Base-by-base conservation (phyloP, 35 echinoderm and acorn worm species). In the Heliocidaris erythrogramma region DNA sequence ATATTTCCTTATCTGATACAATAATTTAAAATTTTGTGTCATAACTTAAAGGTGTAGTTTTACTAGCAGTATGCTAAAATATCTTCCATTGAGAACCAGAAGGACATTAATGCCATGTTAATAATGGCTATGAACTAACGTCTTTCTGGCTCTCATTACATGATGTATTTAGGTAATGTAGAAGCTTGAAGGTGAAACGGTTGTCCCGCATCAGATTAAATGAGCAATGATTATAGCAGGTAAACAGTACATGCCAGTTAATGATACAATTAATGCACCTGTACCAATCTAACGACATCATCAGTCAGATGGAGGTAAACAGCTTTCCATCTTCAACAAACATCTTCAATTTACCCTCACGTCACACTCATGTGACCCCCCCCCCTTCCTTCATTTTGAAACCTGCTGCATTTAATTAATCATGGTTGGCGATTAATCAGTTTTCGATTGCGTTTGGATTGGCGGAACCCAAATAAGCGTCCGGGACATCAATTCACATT, bases 381-480 rank as follows among this genome's bases (percentile, higher is more conserved):
- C 65, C 8, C 65, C 17, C 27, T 69, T 21, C 14, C 21, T 78
- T 24, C 65, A n/a, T 78, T 24, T 27, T 27, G 65, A 78, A 78
- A 78, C 65, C 65, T 78, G 65, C 65, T 78, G 65, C 27, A 78
- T 78, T 78, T 78, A 78, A 78, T 78, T 78, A 78, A 78, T 78
- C 65, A 78, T 78, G 65, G 21, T 78, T 21, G 5, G 7, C 65
- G 65, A 78, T 78, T 78, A 78, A 78, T 78, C 65, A 78, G 65
- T 78, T 78, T 78, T 78, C 65, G 65, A 78, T 78, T 78, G 65
- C 18, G 65, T 78, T 78, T 78, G 65, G 65, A 78, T 78, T 27
- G 65, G 65, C 65, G 21, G 65, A 78, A 78, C 65, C 21, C 18
- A 78, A 78, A 78, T 78, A 21, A 27, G 65, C 27, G 27, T n/a